A percentile compares a stretch with the other conserved stretches of the same genome.
phyloP scores from a whole-genome alignment of 2,113 vertebrate species.

The Pedetes capensis region DNA sequence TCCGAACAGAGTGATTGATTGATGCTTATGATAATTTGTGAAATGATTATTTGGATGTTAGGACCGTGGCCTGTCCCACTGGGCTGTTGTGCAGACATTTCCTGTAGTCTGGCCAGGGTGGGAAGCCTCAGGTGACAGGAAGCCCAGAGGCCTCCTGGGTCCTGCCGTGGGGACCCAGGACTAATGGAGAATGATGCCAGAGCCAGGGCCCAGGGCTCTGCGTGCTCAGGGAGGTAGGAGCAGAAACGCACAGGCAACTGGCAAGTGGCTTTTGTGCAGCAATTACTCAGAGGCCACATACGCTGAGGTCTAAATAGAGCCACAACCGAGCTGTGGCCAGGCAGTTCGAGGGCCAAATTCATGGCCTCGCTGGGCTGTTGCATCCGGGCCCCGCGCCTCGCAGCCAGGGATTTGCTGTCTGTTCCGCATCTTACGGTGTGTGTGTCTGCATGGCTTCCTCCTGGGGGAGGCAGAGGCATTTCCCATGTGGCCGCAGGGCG shows the following conservation, averaged over 20 bases:
- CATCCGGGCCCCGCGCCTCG: fast-evolving
- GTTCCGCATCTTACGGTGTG: not conserved
- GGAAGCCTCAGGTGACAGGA: slow-evolving; percentile 85
- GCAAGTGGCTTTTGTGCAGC: slow-evolving; percentile 82
- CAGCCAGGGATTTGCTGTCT: fast-evolving
- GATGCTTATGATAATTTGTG: slow-evolving; percentile 97
- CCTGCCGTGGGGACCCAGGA: slow-evolving; percentile 43
- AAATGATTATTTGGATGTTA: slow-evolving; percentile 96
- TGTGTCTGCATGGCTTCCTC: not conserved
- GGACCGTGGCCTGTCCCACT: slow-evolving; percentile 82
- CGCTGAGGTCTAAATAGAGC: slow-evolving; percentile 68
- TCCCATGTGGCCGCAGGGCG: not conserved
- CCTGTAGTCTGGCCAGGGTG: slow-evolving; percentile 81
- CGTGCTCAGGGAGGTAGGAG: slow-evolving; percentile 79
- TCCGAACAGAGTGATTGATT: slow-evolving; percentile 92
- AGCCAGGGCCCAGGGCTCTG: slow-evolving; percentile 84
- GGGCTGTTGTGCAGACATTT: slow-evolving; percentile 82
- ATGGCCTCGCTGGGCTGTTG: fast-evolving
- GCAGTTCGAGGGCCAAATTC: fast-evolving
- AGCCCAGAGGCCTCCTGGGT: slow-evolving; percentile 77
- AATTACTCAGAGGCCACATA: slow-evolving; percentile 75
- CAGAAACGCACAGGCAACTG: slow-evolving; percentile 74
- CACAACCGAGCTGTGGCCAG: fast-evolving
- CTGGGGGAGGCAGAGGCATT: not conserved
- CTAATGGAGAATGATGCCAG: slow-evolving; percentile 85